Base-by-base conservation (phyloP, 1,140 invertebrate genomes). In the Euglossa dilemma region DNA sequence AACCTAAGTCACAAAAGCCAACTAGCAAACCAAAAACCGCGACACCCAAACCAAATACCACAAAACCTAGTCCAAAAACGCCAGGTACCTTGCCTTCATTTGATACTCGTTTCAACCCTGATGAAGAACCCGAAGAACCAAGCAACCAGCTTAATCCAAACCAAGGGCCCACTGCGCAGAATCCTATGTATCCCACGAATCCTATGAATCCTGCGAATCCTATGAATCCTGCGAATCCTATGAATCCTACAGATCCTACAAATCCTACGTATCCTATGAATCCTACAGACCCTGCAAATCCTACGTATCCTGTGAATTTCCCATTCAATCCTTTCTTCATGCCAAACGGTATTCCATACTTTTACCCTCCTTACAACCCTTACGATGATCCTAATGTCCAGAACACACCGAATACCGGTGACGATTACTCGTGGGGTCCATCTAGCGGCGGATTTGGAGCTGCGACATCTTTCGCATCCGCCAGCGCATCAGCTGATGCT, bases 401-500 rank as follows among this genome's bases (percentile, higher is more conserved):
- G 25, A 70, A 69, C 61, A 67, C 64, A 61, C 74, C 86, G 56
- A 28, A 20, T 67, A 20, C 64, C 12, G 36, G 23, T 36, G 77
- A 77, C 6, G 76, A 71, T 25, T 75, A 84, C 7, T 14, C 52
- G 20, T 83, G 79, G 84, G 69, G 79, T 0, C 64, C 74, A 16
- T 47, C 78, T 3, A 82, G 25, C 66, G 47, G 18, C 5, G 86
- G 70, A 28, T 47, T 25, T 28, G 87, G 87, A 50, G 18, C 20
- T 28, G 77, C 76, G 3, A 63, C 73, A 18, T 71, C 87, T 6
- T 75, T 83, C 43, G 83, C 85, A 14, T 84, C 85, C 12, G 80
- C 83, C 18, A 61, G 83, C 11, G 75, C 78, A 7, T 85, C 73
- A 20, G 69, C 79, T 4, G 66, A 84, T 56, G 79, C 74, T 56